Percentiles rank a stretch among this genome's conserved stretches.
Evolutionary conservation across 2,797 vertebrate species (phyloP).

Genomic region (Sebastiscus albofasciatus): DNA sequence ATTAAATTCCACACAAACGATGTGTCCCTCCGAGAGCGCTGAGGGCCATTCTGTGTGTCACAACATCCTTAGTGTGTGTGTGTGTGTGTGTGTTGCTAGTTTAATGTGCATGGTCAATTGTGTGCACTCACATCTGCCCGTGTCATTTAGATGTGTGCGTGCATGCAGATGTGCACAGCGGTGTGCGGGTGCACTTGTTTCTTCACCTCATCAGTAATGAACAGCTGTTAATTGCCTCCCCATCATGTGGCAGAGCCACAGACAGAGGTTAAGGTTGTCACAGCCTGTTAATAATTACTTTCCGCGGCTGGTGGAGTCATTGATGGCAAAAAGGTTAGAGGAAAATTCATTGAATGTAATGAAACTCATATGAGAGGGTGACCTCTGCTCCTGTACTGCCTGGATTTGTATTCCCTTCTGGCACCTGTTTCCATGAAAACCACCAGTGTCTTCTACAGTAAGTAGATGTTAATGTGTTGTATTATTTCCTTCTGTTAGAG

Average conservation of each 20-base stretch:
- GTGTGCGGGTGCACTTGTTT: conserved; percentile 54
- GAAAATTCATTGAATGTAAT: conserved; percentile 66
- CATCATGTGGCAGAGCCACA: conserved; percentile 54
- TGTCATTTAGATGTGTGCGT: conserved; percentile 32
- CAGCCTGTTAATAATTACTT: conserved; percentile 72
- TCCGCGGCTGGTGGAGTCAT: conserved; percentile 53
- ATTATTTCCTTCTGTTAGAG: conserved; percentile 9
- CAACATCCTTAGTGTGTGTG: conserved; percentile 15
- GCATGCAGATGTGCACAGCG: conserved; percentile 53
- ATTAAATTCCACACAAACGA: conserved; percentile 77
- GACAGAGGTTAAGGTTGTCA: conserved; percentile 65
- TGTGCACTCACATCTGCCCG: conserved; percentile 38
- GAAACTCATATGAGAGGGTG: conserved; percentile 57
- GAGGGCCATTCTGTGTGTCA: conserved; percentile 45
- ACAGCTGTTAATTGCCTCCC: conserved; percentile 74
- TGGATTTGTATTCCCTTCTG: conserved; percentile 49
- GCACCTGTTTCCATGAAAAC: conserved; percentile 56
- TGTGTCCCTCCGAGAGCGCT: conserved; percentile 52
- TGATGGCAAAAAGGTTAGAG: conserved; percentile 65
- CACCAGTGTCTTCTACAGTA: conserved; percentile 5
- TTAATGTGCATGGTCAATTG: conserved; percentile 17
- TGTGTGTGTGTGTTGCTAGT: background rate
- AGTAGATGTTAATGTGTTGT: conserved; percentile 13
- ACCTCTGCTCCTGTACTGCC: conserved; percentile 42
- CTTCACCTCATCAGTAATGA: conserved; percentile 72